Evolutionary conservation across 2,797 vertebrate species (phyloP).

Genomic region (Furcifer pardalis): DNA sequence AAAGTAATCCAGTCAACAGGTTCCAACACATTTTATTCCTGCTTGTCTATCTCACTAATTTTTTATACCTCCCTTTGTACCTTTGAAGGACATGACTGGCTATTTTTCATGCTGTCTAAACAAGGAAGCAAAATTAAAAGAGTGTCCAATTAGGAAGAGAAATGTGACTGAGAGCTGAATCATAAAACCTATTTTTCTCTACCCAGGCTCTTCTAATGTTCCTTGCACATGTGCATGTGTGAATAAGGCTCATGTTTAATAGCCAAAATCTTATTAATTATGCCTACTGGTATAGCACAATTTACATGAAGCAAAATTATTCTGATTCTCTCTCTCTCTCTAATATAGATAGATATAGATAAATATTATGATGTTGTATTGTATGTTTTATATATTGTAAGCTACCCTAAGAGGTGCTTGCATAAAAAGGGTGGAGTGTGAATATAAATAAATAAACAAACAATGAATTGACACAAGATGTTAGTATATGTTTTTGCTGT

Average conservation of each 20-base stretch:
- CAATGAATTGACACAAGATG: too few relatives aligned
- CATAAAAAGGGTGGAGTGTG: too few relatives aligned
- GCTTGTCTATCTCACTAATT: neutral
- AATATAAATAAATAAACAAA: too few relatives aligned
- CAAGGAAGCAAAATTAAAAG: neutral
- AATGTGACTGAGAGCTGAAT: neutral
- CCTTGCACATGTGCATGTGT: neutral
- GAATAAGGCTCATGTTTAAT: neutral
- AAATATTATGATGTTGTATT: too few relatives aligned
- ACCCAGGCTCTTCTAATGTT: neutral
- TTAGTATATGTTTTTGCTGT: too few relatives aligned
- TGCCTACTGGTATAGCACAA: too few relatives aligned
- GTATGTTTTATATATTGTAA: too few relatives aligned
- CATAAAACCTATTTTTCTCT: neutral
- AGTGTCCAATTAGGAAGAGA: neutral
- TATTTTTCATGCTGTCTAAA: rapidly evolving
- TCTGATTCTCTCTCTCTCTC: too few relatives aligned
- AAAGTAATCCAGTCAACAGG: slow-evolving; percentile 49
- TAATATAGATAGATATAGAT: too few relatives aligned
- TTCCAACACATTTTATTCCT: slow-evolving; percentile 5
- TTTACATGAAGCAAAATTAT: too few relatives aligned
- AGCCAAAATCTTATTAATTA: too few relatives aligned
- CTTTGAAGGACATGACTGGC: neutral
- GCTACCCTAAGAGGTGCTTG: too few relatives aligned
- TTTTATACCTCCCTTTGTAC: slow-evolving; percentile 8